These are phyloP conservation scores for Chaenodraco wilsoni DNA, from an alignment of 2,797 vertebrate genomes.

Conservation along the genomic window DNA sequence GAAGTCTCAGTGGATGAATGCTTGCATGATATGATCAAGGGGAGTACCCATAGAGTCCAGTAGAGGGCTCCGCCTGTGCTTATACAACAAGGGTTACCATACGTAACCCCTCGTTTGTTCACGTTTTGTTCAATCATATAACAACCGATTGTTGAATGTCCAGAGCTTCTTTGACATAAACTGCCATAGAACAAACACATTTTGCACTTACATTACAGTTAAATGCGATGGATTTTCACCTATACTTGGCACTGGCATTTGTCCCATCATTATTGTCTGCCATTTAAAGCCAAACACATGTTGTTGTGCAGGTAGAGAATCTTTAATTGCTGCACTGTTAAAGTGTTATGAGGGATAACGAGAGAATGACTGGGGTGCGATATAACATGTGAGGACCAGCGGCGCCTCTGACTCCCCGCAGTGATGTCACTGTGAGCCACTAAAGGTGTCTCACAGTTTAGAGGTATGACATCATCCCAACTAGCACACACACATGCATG, in stretches of 20 bases:
- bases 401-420: not conserved
- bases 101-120: too few relatives aligned
- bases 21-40: too few relatives aligned
- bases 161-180: too few relatives aligned
- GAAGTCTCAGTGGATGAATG: too few relatives aligned
- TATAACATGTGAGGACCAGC: slow-evolving; percentile 4
- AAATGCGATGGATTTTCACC: not conserved
- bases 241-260: not conserved
- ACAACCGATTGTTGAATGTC: too few relatives aligned
- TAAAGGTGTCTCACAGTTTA: slow-evolving; percentile 2
- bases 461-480: not conserved
- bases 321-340: not conserved
- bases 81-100: too few relatives aligned
- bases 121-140: too few relatives aligned
- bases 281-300: not conserved
- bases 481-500: not conserved
- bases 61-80: too few relatives aligned
- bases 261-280: too few relatives aligned
- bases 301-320: not conserved
- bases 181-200: not conserved
- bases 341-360: slow-evolving; percentile 14
- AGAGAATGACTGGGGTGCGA: slow-evolving; percentile 13
- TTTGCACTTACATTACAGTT: not conserved
- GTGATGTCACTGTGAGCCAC: slow-evolving; percentile 35
- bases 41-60: too few relatives aligned